These are phyloP conservation scores for Telmatochromis sp. DNA, from an alignment of 2,113 vertebrate genomes.

Conservation along the genomic window DNA sequence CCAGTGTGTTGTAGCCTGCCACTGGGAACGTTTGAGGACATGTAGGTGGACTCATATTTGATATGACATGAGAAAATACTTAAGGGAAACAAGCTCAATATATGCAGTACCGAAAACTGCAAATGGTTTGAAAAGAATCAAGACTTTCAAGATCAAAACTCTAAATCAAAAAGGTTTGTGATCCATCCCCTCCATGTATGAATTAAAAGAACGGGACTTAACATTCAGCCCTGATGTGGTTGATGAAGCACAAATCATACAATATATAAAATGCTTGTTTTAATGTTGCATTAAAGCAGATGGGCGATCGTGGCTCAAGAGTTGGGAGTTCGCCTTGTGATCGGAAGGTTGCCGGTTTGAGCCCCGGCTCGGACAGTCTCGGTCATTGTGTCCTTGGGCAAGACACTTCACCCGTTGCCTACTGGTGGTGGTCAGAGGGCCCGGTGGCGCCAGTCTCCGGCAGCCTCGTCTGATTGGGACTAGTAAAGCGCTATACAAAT, in stretches of 20 bases:
- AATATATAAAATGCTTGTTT: neutral
- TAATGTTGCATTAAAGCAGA: neutral
- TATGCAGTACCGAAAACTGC: neutral
- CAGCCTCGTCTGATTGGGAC: neutral
- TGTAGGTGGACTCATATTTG: neutral
- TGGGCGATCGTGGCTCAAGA: neutral
- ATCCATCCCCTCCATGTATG: neutral
- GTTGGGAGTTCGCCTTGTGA: neutral
- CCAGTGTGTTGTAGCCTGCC: neutral
- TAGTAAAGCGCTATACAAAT: neutral
- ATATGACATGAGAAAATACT: neutral
- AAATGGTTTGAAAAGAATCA: neutral
- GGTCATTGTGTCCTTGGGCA: fast-evolving
- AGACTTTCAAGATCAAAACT: neutral
- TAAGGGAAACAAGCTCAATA: neutral
- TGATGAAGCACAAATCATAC: neutral
- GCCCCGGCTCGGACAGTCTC: neutral
- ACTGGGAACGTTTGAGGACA: neutral
- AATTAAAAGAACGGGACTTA: neutral
- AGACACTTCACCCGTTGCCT: neutral
- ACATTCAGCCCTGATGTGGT: neutral
- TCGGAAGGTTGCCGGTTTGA: neutral
- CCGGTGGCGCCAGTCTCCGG: fast-evolving
- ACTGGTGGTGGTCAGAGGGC: neutral
- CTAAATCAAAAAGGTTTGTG: neutral